Conservation (phyloP, 2,797 vertebrate genomes). For the Enteromius radiatus region DNA sequence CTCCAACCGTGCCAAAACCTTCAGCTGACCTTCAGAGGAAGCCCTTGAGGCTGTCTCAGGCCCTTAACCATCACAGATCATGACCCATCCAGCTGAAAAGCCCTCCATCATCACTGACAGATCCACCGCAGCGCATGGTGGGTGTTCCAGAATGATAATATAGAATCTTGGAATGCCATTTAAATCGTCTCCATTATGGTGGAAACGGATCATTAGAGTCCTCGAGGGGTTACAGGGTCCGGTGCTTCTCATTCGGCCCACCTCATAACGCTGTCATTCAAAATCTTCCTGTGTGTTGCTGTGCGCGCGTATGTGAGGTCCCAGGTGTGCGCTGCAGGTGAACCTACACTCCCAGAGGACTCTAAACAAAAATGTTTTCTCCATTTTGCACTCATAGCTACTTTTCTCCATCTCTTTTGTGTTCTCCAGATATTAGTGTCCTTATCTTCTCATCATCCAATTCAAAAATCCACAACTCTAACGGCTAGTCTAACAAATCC, state of each 20-base stretch:
- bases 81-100: constrained; percentile 42
- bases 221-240: constrained; percentile 43
- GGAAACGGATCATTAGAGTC: constrained; percentile 44
- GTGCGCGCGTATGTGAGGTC: background rate
- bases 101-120: constrained; percentile 49
- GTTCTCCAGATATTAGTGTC: constrained; percentile 9
- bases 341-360: constrained; percentile 25
- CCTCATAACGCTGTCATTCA: constrained; percentile 36
- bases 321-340: constrained; percentile 14
- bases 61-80: constrained; percentile 40
- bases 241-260: constrained; percentile 40
- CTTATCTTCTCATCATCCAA: constrained; percentile 31
- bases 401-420: background rate
- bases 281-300: background rate
- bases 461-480: constrained; percentile 24
- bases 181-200: constrained; percentile 34
- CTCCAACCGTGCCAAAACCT: constrained; percentile 12
- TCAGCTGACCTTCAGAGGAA: constrained; percentile 34
- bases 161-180: constrained; percentile 47
- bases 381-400: background rate
- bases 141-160: constrained; percentile 54
- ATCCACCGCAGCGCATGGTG: constrained; percentile 32
- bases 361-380: background rate
- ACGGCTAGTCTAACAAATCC: constrained; percentile 25
- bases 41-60: constrained; percentile 13